phyloP scores from a whole-genome alignment of 1,140 invertebrate genomes.

The Campoletis sonorensis region DNA sequence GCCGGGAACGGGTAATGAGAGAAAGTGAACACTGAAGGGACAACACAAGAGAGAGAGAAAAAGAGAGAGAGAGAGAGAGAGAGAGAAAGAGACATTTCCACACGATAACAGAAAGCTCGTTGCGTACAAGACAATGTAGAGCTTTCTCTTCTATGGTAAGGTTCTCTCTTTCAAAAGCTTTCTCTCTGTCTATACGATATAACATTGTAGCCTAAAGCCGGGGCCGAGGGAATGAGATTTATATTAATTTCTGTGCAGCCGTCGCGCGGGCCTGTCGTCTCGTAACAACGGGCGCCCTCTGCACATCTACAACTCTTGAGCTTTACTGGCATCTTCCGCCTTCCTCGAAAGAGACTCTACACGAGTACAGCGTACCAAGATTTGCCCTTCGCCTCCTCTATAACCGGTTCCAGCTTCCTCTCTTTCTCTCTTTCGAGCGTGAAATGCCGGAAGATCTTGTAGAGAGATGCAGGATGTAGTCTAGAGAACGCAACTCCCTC shows the following conservation, averaged over 20 bases:
- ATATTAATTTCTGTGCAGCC: constrained; percentile 65
- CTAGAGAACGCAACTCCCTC: constrained; percentile 25
- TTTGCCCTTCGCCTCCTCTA: constrained; percentile 7
- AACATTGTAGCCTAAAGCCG: constrained; percentile 6
- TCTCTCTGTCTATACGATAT: not conserved
- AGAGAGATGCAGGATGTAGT: constrained; percentile 15
- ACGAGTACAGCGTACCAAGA: constrained; percentile 12
- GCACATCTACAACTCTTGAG: not conserved
- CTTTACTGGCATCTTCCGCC: constrained; percentile 12
- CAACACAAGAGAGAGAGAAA: not conserved
- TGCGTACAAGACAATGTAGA: constrained; percentile 61
- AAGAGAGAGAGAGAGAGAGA: not conserved
- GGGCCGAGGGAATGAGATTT: constrained; percentile 62
- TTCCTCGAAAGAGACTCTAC: not conserved
- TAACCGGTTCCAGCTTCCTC: not conserved
- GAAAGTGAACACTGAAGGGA: not conserved
- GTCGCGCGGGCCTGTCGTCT: constrained; percentile 52
- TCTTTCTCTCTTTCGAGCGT: constrained; percentile 14
- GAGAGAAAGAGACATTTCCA: not conserved
- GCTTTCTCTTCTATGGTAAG: not conserved
- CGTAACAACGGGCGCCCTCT: constrained; percentile 43
- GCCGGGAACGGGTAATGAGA: constrained; percentile 22
- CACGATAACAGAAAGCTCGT: constrained; percentile 25
- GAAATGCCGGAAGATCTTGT: constrained; percentile 34
- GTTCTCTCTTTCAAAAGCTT: not conserved